Conservation (phyloP, 2,113 vertebrate genomes). For the Odocoileus virginianus region DNA sequence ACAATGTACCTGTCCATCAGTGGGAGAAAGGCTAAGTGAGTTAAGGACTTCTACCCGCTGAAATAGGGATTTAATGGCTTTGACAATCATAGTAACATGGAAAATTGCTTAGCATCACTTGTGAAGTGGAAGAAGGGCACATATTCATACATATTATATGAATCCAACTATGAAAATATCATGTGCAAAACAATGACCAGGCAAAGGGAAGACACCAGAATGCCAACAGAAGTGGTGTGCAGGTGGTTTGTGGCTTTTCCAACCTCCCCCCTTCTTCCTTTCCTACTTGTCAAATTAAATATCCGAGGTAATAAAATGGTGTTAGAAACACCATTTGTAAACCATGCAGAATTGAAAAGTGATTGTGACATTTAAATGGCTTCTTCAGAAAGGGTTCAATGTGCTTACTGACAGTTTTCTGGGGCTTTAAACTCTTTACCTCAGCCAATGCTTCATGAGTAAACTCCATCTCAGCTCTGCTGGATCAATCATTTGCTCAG, state of each 20-base stretch:
- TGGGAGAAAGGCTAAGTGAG: background rate
- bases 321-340: background rate
- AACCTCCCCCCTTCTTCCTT: background rate
- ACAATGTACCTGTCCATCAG: background rate
- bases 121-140: background rate
- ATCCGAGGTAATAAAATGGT: background rate
- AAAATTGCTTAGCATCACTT: background rate
- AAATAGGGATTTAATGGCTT: background rate
- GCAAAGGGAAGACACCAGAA: background rate
- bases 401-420: background rate
- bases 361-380: background rate
- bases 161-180: background rate
- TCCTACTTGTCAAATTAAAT: background rate
- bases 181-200: background rate
- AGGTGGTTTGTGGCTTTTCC: background rate
- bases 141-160: background rate
- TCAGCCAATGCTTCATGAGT: background rate
- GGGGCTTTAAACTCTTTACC: background rate
- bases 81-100: background rate
- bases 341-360: background rate
- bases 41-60: background rate
- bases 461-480: background rate
- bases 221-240: accelerated
- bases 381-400: background rate
- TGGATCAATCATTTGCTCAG: background rate